Evolutionary conservation across 2,113 vertebrate species (phyloP).

Genomic region (Cavia aperea): DNA sequence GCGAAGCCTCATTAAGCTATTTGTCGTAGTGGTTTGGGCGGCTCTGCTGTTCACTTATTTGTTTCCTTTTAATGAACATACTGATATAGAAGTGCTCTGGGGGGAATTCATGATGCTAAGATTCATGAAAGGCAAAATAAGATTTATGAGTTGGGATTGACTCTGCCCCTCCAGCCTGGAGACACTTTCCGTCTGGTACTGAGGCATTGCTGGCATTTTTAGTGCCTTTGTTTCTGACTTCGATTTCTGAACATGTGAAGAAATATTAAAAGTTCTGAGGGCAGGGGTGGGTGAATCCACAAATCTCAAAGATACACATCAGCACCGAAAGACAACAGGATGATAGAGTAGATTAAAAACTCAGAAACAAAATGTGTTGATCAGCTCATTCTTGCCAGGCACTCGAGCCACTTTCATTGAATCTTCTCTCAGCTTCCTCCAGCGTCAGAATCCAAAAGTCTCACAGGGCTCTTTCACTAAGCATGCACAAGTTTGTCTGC

Average conservation of each 20-base stretch:
- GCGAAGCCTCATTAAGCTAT: not conserved
- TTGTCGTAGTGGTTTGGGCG: not conserved
- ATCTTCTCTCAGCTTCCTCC: not conserved
- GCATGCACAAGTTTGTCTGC: not conserved
- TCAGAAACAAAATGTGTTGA: not conserved
- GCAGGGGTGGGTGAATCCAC: not conserved
- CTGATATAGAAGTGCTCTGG: conserved; percentile 29
- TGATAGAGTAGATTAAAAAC: not conserved
- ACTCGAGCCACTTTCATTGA: not conserved
- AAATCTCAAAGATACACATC: not conserved
- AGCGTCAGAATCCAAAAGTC: not conserved
- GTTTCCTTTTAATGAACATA: conserved; percentile 43
- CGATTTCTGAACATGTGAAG: conserved; percentile 28
- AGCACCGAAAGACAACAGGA: not conserved
- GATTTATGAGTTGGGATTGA: conserved; percentile 28
- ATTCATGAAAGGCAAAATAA: conserved; percentile 50
- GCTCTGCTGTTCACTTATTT: not conserved
- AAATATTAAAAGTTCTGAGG: conserved; percentile 35
- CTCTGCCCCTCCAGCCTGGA: conserved; percentile 15
- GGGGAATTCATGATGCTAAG: conserved; percentile 12
- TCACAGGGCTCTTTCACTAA: not conserved
- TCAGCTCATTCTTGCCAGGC: not conserved
- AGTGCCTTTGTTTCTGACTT: conserved; percentile 26
- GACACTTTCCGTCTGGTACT: conserved; percentile 21
- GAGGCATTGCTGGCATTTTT: not conserved